Evolutionary conservation across 2,113 vertebrate genomes (phyloP).

Genomic region (Acinonyx jubatus): DNA sequence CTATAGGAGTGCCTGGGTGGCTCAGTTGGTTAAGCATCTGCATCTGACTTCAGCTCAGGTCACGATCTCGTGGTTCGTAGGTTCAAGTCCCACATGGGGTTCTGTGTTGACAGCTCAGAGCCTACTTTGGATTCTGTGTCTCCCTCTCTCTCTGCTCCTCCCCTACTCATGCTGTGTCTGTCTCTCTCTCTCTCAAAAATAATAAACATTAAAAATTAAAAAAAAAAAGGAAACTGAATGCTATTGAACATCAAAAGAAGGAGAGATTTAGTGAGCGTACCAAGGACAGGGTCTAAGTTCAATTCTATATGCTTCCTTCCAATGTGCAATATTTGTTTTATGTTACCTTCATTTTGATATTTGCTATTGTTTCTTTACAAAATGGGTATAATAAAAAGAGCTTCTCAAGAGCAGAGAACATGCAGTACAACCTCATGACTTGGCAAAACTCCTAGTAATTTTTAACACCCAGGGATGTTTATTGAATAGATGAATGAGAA

Average conservation of each 20-base stretch:
- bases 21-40: too few relatives aligned
- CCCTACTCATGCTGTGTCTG: too few relatives aligned
- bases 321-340: background rate
- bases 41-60: too few relatives aligned
- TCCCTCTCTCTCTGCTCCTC: too few relatives aligned
- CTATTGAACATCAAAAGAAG: background rate
- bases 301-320: background rate
- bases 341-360: background rate
- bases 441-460: background rate
- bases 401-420: background rate
- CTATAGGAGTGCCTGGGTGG: too few relatives aligned
- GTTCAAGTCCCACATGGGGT: too few relatives aligned
- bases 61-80: too few relatives aligned
- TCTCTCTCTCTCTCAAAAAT: too few relatives aligned
- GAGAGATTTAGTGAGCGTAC: background rate
- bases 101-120: too few relatives aligned
- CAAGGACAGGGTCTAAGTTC: rapidly evolving
- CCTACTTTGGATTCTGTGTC: too few relatives aligned
- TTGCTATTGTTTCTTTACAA: background rate
- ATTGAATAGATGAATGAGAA: background rate
- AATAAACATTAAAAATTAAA: too few relatives aligned
- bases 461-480: background rate
- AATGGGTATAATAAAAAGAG: background rate
- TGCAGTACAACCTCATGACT: background rate
- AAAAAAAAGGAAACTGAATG: background rate